Evolutionary conservation across 2,888 invertebrate genomes (phyloP), one percentile per base, ranked within the genome.

Genomic region (Elmis aenea): DNA sequence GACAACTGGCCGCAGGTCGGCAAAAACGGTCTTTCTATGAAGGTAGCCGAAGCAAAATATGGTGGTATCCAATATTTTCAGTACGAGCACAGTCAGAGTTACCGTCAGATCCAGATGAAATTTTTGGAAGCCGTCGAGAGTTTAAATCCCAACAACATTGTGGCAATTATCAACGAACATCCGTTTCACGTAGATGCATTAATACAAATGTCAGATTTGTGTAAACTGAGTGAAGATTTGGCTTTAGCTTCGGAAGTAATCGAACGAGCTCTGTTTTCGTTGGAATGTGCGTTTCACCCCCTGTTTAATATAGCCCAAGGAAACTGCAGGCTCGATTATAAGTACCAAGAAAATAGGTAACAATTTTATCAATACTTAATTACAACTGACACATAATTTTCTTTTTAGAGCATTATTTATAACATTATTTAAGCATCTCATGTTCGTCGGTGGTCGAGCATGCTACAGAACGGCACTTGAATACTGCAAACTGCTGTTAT

Each of bases 391-490:
- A 20, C 8, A 15, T 15, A 24, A 9, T 42, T 38, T 38, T 30
- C 40, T 46, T 71, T 69, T 36, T 60, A 79, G 88, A 48, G 75
- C 85, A 3, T 74, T 92, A 45, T 91, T 79, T 59, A 76, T 91
- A 36, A 81, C 87, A 0, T 65, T 92, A 13, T 90, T 90, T 62
- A 85, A 85, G 56, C 88, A 90, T 62, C 70, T 90, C 42, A 73
- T 76, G 36, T 85, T 83, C 59, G 76, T 90, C 34, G 85, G 86
- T 14, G 81, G 82, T 41, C 73, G 85, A 45, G 87, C 89, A 3
- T 90, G 89, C 64, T 82, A 84, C 57, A 75, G 89, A 45, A 91
- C 92, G 2, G 85, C 91, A n/a, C 70, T 92, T 48, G 91, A 93
- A 66, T 77, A 89, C 50, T 84, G 85, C 60, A 92, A 92, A 67